A percentile compares a stretch with the other conserved stretches of the same genome.
phyloP scores from a whole-genome alignment of 1,140 invertebrate genomes.

The Acromyrmex heyeri region DNA sequence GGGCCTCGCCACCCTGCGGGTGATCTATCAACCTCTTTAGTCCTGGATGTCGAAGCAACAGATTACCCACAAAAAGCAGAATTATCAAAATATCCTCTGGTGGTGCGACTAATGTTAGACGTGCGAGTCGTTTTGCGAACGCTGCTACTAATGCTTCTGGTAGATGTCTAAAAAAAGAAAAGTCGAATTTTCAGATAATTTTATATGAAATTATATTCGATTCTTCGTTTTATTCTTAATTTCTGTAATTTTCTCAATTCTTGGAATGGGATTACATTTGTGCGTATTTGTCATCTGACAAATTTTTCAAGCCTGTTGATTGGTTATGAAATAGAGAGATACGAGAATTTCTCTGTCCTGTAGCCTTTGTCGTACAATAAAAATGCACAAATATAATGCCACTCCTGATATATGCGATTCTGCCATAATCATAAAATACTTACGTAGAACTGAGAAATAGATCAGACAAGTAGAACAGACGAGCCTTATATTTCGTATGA shows the following conservation, averaged over 20 bases:
- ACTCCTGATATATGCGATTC: background rate
- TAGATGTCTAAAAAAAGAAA: constrained; percentile 90
- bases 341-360: too few species aligned
- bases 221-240: constrained; percentile 6
- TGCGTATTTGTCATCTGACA: too few species aligned
- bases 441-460: constrained; percentile 97
- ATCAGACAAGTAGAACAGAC: constrained; percentile 95
- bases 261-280: too few species aligned
- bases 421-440: constrained; percentile 83
- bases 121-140: constrained; percentile 95
- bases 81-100: constrained; percentile 93
- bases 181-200: background rate
- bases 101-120: constrained; percentile 93
- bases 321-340: too few species aligned
- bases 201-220: background rate
- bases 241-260: background rate
- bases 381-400: too few species aligned
- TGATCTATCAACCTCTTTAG: constrained; percentile 92
- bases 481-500: constrained; percentile 95
- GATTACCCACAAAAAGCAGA: constrained; percentile 94
- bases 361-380: too few species aligned
- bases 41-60: constrained; percentile 95
- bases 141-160: constrained; percentile 96
- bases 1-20: constrained; percentile 83
- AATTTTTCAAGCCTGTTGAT: too few species aligned